A percentile compares a stretch with the other conserved stretches of the same genome.
Conservation (phyloP, 2,888 invertebrate species). For the Drosophila atripex region DNA sequence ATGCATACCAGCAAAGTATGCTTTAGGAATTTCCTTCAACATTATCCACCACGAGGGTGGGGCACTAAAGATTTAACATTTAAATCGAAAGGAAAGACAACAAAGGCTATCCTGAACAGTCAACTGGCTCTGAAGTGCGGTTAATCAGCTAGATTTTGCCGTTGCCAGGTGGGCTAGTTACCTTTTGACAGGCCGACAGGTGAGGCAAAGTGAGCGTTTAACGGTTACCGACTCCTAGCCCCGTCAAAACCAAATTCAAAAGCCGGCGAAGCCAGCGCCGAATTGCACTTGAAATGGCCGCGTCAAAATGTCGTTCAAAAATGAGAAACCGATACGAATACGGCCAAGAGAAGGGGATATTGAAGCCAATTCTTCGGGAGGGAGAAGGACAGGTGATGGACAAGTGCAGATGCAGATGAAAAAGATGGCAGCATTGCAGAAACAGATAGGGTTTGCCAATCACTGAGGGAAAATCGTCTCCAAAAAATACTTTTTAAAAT, state of each 20-base stretch:
- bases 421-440: constrained; percentile 31
- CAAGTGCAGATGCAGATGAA: constrained; percentile 60
- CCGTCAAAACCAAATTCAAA: constrained; percentile 29
- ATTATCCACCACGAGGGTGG: neutral
- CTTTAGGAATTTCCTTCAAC: neutral
- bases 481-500: neutral
- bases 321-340: neutral
- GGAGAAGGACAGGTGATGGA: constrained; percentile 53
- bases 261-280: constrained; percentile 49
- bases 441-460: neutral
- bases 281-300: constrained; percentile 61
- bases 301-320: constrained; percentile 68
- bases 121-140: constrained; percentile 5
- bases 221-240: constrained; percentile 23
- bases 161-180: constrained; percentile 32
- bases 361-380: neutral
- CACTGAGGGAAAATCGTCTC: constrained; percentile 4
- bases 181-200: constrained; percentile 37
- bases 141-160: constrained; percentile 27
- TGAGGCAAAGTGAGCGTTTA: constrained; percentile 30
- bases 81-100: neutral
- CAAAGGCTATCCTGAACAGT: neutral
- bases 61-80: neutral
- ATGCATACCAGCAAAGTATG: constrained; percentile 14
- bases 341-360: neutral